Percentiles rank a stretch among this genome's conserved stretches.
Evolutionary conservation across 2,113 vertebrate genomes (phyloP).

Genomic region (Leiothrix lutea): DNA sequence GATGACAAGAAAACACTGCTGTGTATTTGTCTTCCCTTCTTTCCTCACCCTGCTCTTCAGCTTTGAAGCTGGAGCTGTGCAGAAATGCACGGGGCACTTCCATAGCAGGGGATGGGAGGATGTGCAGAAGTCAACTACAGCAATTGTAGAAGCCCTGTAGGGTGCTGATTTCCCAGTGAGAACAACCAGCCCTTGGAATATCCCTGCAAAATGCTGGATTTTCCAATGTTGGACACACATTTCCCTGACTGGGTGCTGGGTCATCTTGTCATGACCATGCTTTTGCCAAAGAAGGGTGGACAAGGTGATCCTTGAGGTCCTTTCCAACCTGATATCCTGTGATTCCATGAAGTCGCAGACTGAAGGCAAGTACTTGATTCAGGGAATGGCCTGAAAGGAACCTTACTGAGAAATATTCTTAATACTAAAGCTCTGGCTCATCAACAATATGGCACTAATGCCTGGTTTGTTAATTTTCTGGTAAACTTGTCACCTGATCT

Average conservation of each 20-base stretch:
- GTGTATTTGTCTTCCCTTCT: neutral
- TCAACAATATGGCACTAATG: neutral
- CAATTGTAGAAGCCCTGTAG: rapidly evolving
- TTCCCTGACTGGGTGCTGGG: neutral
- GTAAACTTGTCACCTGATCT: rapidly evolving
- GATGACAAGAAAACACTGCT: slow-evolving; percentile 39
- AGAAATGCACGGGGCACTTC: no score
- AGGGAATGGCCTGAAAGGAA: neutral
- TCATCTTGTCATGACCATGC: rapidly evolving
- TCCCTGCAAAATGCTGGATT: neutral
- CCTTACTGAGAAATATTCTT: neutral
- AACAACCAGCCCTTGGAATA: neutral
- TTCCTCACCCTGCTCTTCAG: neutral
- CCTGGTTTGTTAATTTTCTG: neutral
- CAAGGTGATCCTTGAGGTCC: neutral
- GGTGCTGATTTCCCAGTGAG: neutral
- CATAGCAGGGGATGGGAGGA: neutral
- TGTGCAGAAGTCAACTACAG: neutral
- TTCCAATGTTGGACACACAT: rapidly evolving
- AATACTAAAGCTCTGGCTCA: neutral
- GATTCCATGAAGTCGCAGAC: neutral
- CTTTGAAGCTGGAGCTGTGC: neutral
- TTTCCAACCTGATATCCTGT: neutral
- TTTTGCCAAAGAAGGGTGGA: neutral
- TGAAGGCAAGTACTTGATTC: neutral